phyloP scores from a whole-genome alignment of 2,797 vertebrate species.

The Enteromius paludinosus region DNA sequence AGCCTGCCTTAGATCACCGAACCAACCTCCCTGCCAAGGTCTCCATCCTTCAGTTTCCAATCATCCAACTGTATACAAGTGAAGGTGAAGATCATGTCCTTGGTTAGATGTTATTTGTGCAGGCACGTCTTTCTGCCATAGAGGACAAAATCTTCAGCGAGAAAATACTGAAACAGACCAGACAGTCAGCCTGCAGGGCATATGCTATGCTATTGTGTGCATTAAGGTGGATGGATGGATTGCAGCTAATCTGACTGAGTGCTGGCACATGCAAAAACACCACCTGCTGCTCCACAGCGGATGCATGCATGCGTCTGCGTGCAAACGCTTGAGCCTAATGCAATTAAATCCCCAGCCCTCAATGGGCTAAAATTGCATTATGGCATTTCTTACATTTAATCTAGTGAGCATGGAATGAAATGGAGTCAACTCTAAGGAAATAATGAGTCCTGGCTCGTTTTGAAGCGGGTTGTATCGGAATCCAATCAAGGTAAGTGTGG shows the following conservation, averaged over 20 bases:
- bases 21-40: conserved; percentile 7
- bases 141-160: conserved; percentile 1
- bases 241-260: conserved; percentile 76
- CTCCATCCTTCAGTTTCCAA: conserved; percentile 31
- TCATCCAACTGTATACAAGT: conserved; percentile 39
- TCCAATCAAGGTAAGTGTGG: conserved; percentile 73
- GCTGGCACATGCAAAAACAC: conserved; percentile 70
- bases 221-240: conserved; percentile 71
- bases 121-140: conserved; percentile 3
- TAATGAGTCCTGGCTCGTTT: conserved; percentile 75
- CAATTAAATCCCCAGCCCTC: conserved; percentile 76
- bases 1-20: conserved; percentile 22
- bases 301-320: neutral
- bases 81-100: conserved; percentile 42
- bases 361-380: conserved; percentile 74
- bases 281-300: conserved; percentile 73
- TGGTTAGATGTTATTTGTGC: conserved; percentile 16
- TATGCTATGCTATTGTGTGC: conserved; percentile 40
- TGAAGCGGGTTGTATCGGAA: conserved; percentile 71
- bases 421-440: conserved; percentile 71
- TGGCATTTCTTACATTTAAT: conserved; percentile 76
- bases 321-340: conserved; percentile 67
- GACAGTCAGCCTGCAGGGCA: neutral
- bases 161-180: neutral
- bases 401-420: conserved; percentile 75